These are phyloP conservation scores for Calonectris borealis DNA, from an alignment of 2,113 vertebrate species.

Conservation along the genomic window DNA sequence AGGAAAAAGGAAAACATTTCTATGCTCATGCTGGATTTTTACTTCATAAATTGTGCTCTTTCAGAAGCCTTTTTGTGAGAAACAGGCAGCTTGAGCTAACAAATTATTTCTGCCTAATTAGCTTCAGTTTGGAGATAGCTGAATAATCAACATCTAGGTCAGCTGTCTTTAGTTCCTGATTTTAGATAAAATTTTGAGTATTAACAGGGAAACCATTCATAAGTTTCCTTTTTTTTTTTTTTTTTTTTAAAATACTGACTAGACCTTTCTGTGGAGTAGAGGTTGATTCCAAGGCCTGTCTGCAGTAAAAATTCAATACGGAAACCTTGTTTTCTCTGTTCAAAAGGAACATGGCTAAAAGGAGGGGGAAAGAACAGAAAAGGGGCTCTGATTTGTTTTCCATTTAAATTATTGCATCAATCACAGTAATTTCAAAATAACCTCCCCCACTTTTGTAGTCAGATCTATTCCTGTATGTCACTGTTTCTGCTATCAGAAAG, in stretches of 20 bases:
- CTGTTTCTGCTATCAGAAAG: not conserved
- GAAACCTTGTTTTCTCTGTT: not conserved
- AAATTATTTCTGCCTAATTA: constrained; percentile 31
- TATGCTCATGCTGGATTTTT: not conserved
- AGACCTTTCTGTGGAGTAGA: not conserved
- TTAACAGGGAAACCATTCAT: not conserved
- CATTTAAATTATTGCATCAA: not conserved
- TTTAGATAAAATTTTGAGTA: not conserved
- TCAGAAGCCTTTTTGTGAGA: not conserved
- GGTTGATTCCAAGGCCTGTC: not conserved
- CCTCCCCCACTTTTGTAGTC: not conserved
- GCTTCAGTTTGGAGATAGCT: not conserved
- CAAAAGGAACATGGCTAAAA: not conserved
- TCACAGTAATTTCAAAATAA: not conserved
- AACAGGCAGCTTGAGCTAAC: not conserved
- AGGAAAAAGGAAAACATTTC: not conserved
- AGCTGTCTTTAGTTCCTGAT: not conserved
- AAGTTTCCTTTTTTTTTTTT: not conserved
- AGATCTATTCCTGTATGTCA: not conserved
- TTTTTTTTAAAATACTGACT: not conserved
- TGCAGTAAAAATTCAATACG: not conserved
- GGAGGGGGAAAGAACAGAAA: not conserved
- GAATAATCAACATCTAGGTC: not conserved
- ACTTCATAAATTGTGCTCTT: constrained; percentile 21
- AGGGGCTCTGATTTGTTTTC: not conserved